Base-by-base conservation (phyloP, 1,140 invertebrate genomes). In the Sycobia sp. region DNA sequence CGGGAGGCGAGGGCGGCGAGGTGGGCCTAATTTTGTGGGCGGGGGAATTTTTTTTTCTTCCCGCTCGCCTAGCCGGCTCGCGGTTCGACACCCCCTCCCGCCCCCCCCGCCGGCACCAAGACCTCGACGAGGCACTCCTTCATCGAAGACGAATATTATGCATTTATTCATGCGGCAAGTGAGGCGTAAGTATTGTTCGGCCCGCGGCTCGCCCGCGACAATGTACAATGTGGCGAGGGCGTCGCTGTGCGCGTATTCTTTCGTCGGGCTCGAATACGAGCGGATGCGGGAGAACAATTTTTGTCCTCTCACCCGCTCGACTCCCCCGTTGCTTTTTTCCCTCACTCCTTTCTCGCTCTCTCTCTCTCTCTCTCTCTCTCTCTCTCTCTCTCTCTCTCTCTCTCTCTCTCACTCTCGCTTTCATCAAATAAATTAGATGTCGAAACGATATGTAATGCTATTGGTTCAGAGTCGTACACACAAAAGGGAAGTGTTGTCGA, bases 121-220 rank as follows among this genome's bases (percentile, higher is more conserved):
- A n/a, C n/a, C n/a, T n/a, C n/a, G n/a, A n/a, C n/a, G 70, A 51
- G 66, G 67, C 71, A 74, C 73, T 71, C 73, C 74, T 71, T 73
- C 70, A 68, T 69, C 54, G 55, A 66, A 72, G 63, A 54, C 61
- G 68, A 75, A 75, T 76, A 74, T n/a, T n/a, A n/a, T n/a, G n/a
- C 70, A 76, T 77, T 73, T 75, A 75, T 74, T 75, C 71, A 74
- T 74, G 63, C 67, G 68, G n/a, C n/a, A 73, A 62, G 50, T 69
- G 66, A 69, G 70, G 70, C 70, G 68, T 65, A 67, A 70, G 71
- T 71, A 77, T 77, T 77, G 75, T 73, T 77, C 68, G 66, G 66
- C 62, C 71, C 68, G 66, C 58, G 61, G 65, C 66, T 68, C 62
- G 49, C 63, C 58, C 62, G 23, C 58, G 54, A 71, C 67, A 50